Conservation (phyloP, 2,888 invertebrate genomes). For the Agrotis segetum region DNA sequence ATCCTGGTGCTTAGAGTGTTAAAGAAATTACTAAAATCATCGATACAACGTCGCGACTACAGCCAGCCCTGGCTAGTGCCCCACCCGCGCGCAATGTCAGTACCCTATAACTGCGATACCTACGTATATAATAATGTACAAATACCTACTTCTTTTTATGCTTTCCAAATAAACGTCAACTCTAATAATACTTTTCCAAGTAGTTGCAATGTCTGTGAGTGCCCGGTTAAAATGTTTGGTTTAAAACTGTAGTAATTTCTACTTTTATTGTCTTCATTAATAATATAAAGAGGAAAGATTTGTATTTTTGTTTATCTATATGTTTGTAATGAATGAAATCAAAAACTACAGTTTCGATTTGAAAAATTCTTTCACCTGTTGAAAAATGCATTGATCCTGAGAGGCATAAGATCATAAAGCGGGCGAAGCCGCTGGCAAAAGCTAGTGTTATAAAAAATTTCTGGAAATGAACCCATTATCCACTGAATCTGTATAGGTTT, state of each 20-base stretch:
- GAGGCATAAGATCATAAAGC: too few relatives aligned
- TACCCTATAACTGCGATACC: neutral
- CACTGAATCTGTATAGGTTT: too few relatives aligned
- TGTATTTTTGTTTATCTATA: too few relatives aligned
- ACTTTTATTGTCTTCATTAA: too few relatives aligned
- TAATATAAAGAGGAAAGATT: too few relatives aligned
- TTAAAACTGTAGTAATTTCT: neutral
- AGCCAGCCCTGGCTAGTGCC: slow-evolving; percentile 26
- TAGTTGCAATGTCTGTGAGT: neutral
- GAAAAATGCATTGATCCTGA: too few relatives aligned
- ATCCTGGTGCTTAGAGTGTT: too few relatives aligned
- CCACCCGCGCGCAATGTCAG: slow-evolving; percentile 37
- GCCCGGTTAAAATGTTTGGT: neutral
- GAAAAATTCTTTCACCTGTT: too few relatives aligned
- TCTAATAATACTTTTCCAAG: neutral
- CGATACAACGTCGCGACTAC: slow-evolving; percentile 23
- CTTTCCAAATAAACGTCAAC: slow-evolving; percentile 1
- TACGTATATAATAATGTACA: slow-evolving; percentile 26
- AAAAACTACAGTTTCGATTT: too few relatives aligned
- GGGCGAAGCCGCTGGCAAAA: too few relatives aligned
- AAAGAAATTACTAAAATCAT: neutral
- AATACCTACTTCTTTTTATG: slow-evolving; percentile 21
- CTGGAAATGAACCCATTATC: neutral
- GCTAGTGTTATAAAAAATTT: too few relatives aligned
- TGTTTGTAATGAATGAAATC: too few relatives aligned